Base-by-base conservation (phyloP, 2,797 vertebrate genomes). In the Decapterus maruadsi region DNA sequence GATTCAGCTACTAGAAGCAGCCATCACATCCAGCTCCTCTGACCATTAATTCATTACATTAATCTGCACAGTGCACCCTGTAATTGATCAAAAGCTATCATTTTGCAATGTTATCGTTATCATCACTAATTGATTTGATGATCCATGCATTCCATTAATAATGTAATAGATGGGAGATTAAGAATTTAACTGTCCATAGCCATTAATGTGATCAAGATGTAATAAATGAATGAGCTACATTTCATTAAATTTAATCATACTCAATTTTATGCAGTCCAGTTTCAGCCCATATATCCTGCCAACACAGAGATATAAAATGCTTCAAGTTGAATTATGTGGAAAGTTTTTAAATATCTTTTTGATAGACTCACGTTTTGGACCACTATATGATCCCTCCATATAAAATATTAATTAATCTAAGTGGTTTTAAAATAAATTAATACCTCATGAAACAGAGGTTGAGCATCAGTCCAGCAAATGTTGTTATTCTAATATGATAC, bases 41-140 rank as follows among this genome's bases (percentile, higher is more conserved):
- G 62, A 72, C 74, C 73, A 86, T 89, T 84, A 72, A 88, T 85
- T 70, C 56, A 79, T 71, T 48, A 68, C 66, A 77, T 82, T 85
- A 82, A 75, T 82, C 71, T 77, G 56, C 53, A 38, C 51, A 22
- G 81, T 81, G 74, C 70, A 40, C 48, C 31, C 84, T 61, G 76
- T 80, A 83, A 86, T 80, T 86, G 87, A 90, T 92, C 89, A 90
- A 88, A 86, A 85, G 82, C 86, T 19, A 90, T 93, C 55, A 93
- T 94, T 90, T 87, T 86, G 79, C 76, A 90, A 84, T 89, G 90
- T 92, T 91, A 91, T 91, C 88, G 78, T 93, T 90, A 90, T 94
- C 93, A 93, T 95, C 90, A 92, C 93, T 94, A 94, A 95, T 95
- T 93, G 91, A 95, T 90, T 92, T 88, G 80, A 92, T 93, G 91